Conservation (phyloP, 1,140 invertebrate genomes). For the Hirudo medicinalis region DNA sequence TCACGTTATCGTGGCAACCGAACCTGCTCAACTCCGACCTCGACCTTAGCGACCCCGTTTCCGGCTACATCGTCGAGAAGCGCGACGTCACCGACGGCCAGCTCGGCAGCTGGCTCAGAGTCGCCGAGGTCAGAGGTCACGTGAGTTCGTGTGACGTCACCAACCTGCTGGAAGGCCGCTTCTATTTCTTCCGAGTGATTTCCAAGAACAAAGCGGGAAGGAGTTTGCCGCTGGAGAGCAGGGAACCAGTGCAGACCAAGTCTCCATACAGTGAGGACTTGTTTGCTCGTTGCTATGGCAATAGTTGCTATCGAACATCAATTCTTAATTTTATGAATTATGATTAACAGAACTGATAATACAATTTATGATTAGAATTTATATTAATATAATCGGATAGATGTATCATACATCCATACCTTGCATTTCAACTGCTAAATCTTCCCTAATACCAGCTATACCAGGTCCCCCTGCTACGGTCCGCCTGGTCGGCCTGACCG, state of each 20-base stretch:
- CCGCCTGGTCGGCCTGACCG: constrained; percentile 29
- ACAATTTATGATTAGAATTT: no score
- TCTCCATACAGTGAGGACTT: constrained; percentile 46
- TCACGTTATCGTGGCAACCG: constrained; percentile 67
- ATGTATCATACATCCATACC: not conserved
- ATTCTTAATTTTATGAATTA: not conserved
- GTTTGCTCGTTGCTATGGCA: no score
- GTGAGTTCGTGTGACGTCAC: constrained; percentile 49
- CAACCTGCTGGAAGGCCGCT: constrained; percentile 75
- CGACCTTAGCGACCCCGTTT: constrained; percentile 34
- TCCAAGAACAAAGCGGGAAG: constrained; percentile 92
- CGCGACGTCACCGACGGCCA: constrained; percentile 50
- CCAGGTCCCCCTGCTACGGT: constrained; percentile 17
- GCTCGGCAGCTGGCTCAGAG: constrained; percentile 58
- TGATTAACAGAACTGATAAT: not conserved
- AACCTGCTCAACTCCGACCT: constrained; percentile 54
- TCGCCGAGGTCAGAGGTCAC: constrained; percentile 54
- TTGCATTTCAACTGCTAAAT: not conserved
- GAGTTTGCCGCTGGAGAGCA: constrained; percentile 72
- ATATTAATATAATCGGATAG: no score
- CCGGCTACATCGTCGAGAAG: constrained; percentile 39
- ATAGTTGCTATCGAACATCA: not conserved
- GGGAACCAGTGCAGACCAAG: constrained; percentile 66
- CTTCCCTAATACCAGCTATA: not conserved
- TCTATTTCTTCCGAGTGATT: constrained; percentile 91